phyloP scores from a whole-genome alignment of 2,797 vertebrate genomes.

The Sebastes umbrosus region DNA sequence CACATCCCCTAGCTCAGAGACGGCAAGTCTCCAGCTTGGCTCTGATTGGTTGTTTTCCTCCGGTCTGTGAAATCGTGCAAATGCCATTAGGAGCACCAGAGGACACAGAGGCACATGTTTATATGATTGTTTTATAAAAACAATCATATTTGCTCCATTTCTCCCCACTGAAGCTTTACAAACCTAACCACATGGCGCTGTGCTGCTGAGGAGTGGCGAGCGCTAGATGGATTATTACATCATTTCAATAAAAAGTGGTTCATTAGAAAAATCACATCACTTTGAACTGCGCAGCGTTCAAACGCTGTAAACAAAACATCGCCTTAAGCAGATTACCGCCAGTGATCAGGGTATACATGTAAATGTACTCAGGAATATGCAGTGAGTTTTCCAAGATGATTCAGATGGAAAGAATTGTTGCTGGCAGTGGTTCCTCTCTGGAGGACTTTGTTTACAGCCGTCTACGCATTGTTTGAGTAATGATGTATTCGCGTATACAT shows the following conservation, averaged over 20 bases:
- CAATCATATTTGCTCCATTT: too few relatives aligned
- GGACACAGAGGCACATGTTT: too few relatives aligned
- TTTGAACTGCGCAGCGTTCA: conserved; percentile 33
- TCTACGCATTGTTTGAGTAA: not conserved
- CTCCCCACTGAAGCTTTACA: not conserved
- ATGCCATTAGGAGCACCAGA: too few relatives aligned
- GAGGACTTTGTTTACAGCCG: not conserved
- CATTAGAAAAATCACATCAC: conserved; percentile 22
- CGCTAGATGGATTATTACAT: conserved; percentile 5
- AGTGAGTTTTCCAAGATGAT: not conserved
- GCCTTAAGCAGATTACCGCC: conserved; percentile 21
- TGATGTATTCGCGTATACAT: not conserved
- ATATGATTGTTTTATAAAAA: too few relatives aligned
- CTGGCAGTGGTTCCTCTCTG: not conserved
- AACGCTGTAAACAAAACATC: conserved; percentile 39
- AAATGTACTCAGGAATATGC: not conserved
- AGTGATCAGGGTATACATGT: not conserved
- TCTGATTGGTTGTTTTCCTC: too few relatives aligned
- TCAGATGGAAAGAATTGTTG: not conserved
- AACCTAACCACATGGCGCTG: not conserved
- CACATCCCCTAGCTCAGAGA: too few relatives aligned
- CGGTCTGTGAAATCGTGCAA: too few relatives aligned
- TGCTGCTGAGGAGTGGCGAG: not conserved
- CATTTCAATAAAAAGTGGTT: conserved; percentile 22
- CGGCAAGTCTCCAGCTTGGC: too few relatives aligned